A percentile compares a stretch with the other conserved stretches of the same genome.
These are phyloP conservation scores for Diceros bicornis DNA, from an alignment of 2,797 vertebrate species.

Conservation along the genomic window DNA sequence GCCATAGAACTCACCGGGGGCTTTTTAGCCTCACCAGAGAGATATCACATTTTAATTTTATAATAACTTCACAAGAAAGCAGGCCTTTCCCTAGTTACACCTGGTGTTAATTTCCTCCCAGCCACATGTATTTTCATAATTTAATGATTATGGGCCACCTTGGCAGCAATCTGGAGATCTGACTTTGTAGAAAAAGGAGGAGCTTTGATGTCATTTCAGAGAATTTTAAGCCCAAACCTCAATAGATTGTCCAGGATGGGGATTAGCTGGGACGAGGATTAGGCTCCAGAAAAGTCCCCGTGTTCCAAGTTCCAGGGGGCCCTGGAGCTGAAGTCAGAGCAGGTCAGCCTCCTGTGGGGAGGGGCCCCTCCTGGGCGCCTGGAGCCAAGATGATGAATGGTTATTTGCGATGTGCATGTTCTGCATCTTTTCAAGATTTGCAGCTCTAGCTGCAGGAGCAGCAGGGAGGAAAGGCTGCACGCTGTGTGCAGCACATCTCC, in stretches of 20 bases:
- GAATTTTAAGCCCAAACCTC: neutral
- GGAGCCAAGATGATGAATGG: constrained; percentile 84
- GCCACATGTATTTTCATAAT: constrained; percentile 88
- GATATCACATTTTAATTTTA: constrained; percentile 89
- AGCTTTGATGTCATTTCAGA: constrained; percentile 57
- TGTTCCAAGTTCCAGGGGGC: neutral
- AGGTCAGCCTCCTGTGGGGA: neutral
- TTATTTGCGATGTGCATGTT: constrained; percentile 86
- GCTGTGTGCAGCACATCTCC: constrained; percentile 85
- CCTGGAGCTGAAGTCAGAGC: neutral
- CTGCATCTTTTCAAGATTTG: constrained; percentile 88
- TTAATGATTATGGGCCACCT: constrained; percentile 85
- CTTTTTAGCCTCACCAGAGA: constrained; percentile 84
- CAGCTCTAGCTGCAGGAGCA: constrained; percentile 85
- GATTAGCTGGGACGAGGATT: neutral
- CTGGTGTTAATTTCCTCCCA: constrained; percentile 88
- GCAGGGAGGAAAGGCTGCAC: constrained; percentile 84
- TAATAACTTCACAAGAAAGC: constrained; percentile 89
- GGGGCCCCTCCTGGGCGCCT: constrained; percentile 24
- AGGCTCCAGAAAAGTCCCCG: accelerated
- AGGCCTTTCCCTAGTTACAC: constrained; percentile 84
- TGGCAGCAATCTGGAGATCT: constrained; percentile 69
- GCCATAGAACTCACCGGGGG: constrained; percentile 67
- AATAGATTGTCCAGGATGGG: neutral
- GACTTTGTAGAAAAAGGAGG: constrained; percentile 57